These are phyloP conservation scores for Naja naja DNA, from an alignment of 2,113 vertebrate genomes.

Conservation along the genomic window DNA sequence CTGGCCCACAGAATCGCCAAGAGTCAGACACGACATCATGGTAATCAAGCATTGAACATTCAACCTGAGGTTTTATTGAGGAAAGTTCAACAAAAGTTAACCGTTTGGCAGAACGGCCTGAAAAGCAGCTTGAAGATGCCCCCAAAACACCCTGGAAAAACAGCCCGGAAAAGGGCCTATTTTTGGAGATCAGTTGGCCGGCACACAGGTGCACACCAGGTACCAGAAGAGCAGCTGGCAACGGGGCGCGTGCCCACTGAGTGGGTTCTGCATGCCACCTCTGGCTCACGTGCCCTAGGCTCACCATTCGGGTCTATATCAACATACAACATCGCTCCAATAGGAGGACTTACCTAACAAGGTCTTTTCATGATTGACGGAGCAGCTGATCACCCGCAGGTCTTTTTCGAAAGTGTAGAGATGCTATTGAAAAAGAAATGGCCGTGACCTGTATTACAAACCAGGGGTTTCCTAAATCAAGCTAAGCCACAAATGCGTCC, in stretches of 20 bases:
- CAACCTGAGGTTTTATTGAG: constrained; percentile 7
- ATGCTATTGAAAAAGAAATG: constrained; percentile 72
- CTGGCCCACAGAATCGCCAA: not conserved
- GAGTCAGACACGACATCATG: too few species aligned
- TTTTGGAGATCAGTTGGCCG: too few species aligned
- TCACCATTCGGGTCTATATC: not conserved
- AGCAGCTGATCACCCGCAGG: constrained; percentile 87
- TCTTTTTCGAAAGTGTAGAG: constrained; percentile 92
- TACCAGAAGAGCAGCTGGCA: too few species aligned
- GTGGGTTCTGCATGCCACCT: too few species aligned
- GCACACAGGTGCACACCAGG: too few species aligned
- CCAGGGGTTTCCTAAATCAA: not conserved
- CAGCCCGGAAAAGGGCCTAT: too few species aligned
- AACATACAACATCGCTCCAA: not conserved
- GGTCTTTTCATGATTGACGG: constrained; percentile 87
- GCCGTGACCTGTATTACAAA: constrained; percentile 5
- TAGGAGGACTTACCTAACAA: constrained; percentile 81
- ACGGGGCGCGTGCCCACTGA: too few species aligned
- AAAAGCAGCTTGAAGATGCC: too few species aligned
- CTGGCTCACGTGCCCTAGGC: too few species aligned
- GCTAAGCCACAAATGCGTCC: not conserved
- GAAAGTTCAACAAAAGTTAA: fast-evolving
- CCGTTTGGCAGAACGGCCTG: not conserved
- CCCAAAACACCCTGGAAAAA: too few species aligned
- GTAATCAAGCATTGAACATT: not conserved